Evolutionary conservation across 2,797 vertebrate genomes (phyloP).

Genomic region (Naso thynnoides): DNA sequence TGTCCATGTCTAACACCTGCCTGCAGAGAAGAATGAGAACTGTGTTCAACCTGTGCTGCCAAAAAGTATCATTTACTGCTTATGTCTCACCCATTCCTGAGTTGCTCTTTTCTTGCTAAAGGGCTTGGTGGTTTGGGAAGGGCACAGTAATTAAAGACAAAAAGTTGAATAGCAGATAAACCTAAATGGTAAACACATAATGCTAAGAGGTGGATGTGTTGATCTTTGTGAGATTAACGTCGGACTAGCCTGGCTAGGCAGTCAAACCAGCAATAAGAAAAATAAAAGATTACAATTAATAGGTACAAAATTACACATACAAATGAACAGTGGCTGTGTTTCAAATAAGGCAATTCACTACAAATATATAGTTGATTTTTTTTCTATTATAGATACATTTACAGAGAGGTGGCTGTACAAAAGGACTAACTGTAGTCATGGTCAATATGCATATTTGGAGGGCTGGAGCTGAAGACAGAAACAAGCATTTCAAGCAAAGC

Average conservation of each 20-base stretch:
- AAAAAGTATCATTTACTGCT: background rate
- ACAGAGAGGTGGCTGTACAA: background rate
- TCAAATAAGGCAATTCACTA: background rate
- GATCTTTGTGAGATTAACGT: background rate
- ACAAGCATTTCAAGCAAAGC: background rate
- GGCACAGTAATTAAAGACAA: background rate
- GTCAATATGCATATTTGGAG: constrained; percentile 3
- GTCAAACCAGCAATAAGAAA: background rate
- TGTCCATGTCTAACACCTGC: background rate
- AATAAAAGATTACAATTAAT: background rate
- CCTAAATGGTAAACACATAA: background rate
- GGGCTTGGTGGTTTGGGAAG: background rate
- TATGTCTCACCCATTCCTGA: background rate
- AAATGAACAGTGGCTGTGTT: background rate
- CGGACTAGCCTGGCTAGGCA: background rate
- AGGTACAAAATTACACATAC: background rate
- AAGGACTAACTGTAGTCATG: background rate
- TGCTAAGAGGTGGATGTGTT: background rate
- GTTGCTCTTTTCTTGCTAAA: background rate
- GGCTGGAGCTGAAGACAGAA: constrained; percentile 1
- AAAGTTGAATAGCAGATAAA: constrained; percentile 9
- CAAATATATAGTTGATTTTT: background rate
- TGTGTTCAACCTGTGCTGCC: constrained; percentile 7
- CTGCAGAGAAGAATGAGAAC: background rate
- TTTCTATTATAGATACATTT: background rate